Percentiles rank a stretch among this genome's conserved stretches.
These are phyloP conservation scores for Sminthurinus aureus DNA, from an alignment of 2,888 invertebrate species.

Conservation along the genomic window DNA sequence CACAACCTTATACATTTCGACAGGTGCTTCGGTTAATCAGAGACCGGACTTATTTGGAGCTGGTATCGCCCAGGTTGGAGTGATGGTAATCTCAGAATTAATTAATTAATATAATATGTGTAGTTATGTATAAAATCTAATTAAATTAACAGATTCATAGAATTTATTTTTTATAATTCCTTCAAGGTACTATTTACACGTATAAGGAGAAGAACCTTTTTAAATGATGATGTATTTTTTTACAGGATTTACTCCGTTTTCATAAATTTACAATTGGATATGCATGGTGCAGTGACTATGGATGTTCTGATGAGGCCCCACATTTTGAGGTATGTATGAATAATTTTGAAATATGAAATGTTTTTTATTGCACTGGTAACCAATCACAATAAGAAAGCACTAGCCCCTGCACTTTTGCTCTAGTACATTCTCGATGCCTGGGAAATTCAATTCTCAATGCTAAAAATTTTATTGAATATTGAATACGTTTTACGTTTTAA, in stretches of 20 bases:
- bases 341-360: neutral
- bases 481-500: neutral
- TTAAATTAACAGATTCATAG: too few relatives aligned
- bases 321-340: slow-evolving; percentile 72
- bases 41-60: slow-evolving; percentile 93
- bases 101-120: too few relatives aligned
- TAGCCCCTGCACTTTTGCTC: too few relatives aligned
- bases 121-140: too few relatives aligned
- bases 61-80: slow-evolving; percentile 92
- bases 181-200: slow-evolving; percentile 88
- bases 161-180: slow-evolving; percentile 47
- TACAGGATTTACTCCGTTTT: slow-evolving; percentile 96
- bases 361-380: too few relatives aligned
- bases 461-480: neutral
- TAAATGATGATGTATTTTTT: too few relatives aligned
- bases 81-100: too few relatives aligned
- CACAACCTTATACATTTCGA: too few relatives aligned
- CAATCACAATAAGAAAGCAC: too few relatives aligned
- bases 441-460: too few relatives aligned
- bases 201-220: too few relatives aligned
- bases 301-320: slow-evolving; percentile 83
- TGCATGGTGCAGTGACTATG: slow-evolving; percentile 97
- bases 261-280: slow-evolving; percentile 98
- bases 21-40: slow-evolving; percentile 93
- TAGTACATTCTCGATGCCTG: too few relatives aligned